These are phyloP conservation scores for Pedionomus torquatus DNA, from an alignment of 2,113 vertebrate genomes.

Conservation along the genomic window DNA sequence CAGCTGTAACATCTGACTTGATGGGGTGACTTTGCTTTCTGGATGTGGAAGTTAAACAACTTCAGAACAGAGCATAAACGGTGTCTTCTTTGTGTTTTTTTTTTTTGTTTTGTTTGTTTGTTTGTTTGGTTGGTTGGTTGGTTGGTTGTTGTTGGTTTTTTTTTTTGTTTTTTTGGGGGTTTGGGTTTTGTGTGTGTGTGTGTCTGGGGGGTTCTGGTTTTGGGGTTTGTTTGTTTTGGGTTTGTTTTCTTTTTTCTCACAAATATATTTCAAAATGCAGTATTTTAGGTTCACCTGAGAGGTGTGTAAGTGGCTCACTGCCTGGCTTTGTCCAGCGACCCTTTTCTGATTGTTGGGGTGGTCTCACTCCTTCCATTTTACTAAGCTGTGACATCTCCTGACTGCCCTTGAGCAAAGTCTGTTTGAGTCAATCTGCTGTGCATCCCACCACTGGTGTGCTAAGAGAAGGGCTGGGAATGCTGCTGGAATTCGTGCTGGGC, in stretches of 20 bases:
- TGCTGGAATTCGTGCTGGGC: background rate
- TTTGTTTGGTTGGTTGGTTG: no score
- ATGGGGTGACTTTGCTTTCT: background rate
- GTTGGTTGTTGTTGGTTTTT: no score
- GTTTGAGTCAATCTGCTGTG: background rate
- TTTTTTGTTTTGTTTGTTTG: background rate
- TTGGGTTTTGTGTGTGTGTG: no score
- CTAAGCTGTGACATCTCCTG: background rate
- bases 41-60: background rate
- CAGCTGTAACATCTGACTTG: background rate
- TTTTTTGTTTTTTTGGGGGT: no score
- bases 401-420: background rate
- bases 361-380: fast-evolving
- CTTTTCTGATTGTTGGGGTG: background rate
- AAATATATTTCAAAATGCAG: background rate
- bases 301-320: background rate
- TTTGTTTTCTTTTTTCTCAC: no score
- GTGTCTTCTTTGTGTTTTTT: background rate
- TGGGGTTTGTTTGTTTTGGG: no score
- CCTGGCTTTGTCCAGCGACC: background rate
- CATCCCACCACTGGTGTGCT: background rate
- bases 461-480: background rate
- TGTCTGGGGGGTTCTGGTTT: no score
- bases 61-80: background rate
- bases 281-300: conserved; percentile 20